Evolutionary conservation across 1,140 invertebrate species (phyloP).

Genomic region (Saccostrea echinata): DNA sequence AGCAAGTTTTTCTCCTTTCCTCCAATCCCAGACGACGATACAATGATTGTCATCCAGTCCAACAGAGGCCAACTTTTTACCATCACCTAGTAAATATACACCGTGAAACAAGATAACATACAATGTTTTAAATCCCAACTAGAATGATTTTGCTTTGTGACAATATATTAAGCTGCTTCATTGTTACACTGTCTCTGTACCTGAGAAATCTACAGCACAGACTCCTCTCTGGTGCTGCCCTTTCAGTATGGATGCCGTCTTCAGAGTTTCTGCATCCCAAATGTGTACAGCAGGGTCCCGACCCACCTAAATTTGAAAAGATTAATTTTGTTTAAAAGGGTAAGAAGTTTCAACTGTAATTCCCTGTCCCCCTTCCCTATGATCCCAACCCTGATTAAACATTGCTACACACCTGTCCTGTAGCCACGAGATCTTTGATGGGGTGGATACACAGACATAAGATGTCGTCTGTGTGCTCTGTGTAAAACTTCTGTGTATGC

Average conservation of each 20-base stretch:
- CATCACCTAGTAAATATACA: conserved; percentile 72
- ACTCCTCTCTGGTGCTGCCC: conserved; percentile 80
- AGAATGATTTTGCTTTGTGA: neutral
- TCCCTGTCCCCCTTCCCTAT: too few relatives aligned
- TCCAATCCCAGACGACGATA: conserved; percentile 81
- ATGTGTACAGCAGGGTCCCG: conserved; percentile 79
- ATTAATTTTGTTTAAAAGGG: neutral
- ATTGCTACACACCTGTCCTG: conserved; percentile 75
- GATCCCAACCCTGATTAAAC: neutral
- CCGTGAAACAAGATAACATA: neutral
- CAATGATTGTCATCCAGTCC: conserved; percentile 80
- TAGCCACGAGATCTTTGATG: conserved; percentile 78
- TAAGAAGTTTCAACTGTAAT: neutral
- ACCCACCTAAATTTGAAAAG: conserved; percentile 73
- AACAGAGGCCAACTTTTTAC: conserved; percentile 79
- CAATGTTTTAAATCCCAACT: neutral
- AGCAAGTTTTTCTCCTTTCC: conserved; percentile 79
- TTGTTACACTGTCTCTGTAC: conserved; percentile 62
- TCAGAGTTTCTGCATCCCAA: conserved; percentile 79
- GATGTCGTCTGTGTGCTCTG: conserved; percentile 80
- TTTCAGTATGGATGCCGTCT: conserved; percentile 79
- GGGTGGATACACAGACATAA: conserved; percentile 79
- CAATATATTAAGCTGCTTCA: neutral
- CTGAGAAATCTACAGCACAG: conserved; percentile 80
- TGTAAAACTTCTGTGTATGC: conserved; percentile 78